Evolutionary conservation across 2,113 vertebrate species (phyloP), one percentile per base, ranked within the genome.

Genomic region (Rhombomys opimus): DNA sequence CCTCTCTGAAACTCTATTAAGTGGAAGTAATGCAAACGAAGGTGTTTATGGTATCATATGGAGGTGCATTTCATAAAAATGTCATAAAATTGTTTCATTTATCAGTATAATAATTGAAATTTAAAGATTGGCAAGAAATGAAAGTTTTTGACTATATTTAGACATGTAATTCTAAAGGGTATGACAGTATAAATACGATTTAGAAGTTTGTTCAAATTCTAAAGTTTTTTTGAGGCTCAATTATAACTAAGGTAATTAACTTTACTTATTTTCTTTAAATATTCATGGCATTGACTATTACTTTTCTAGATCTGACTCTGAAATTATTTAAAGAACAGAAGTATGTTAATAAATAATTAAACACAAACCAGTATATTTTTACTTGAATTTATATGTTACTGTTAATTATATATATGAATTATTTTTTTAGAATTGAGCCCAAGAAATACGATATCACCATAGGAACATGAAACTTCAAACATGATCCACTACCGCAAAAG

Each of bases 401-500:
- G 23, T 61, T 75, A 82, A 77, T 63, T 91, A 54, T 59, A 38
- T 59, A 54, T 27, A 90, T 35, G 76, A 84, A 67, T 50, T 46
- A 25, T 23, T 50, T 90, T 65, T 93, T 93, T 27, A 46, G 77
- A 93, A 92, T 82, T 81, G 35, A 61, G 72, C 8, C 90, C 75
- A 59, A 12, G 41, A 95, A 86, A 2, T 92, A 63, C 87, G 27
- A 0, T 72, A 63, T 72, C 59, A 46, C 35, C 86, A 93, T 72
- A 59, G 72, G 46, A 92, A 97, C 95, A 78, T 0, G 4, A 93
- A 96, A 95, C 65, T 95, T 90, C 87, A 85, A 86, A 92, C 32
- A 95, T 35, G 93, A 95, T 96, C 93, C 46, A 86, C 75, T 82
- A 78, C n/a, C 65, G 46, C 68, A 81, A 96, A 90, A 92, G 92